Percentiles rank a stretch among this genome's conserved stretches.
phyloP scores from a whole-genome alignment of 2,113 vertebrate species.

The Cryptoleucopteryx plumbea region DNA sequence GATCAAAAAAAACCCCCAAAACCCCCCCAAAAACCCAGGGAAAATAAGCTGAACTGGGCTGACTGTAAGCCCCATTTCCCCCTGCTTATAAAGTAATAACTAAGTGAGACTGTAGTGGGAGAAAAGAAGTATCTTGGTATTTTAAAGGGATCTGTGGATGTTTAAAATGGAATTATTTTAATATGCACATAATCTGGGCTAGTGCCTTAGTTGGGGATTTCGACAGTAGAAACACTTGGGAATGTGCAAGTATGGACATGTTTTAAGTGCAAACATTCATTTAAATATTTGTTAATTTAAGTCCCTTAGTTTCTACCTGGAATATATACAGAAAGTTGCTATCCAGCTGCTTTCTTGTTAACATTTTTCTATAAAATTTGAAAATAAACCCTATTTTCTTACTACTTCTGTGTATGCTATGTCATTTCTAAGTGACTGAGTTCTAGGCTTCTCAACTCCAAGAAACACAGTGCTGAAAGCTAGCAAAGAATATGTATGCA shows the following conservation, averaged over 20 bases:
- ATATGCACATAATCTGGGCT: neutral
- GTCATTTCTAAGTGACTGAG: neutral
- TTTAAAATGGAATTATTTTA: neutral
- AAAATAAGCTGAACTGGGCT: neutral
- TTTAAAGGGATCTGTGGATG: neutral
- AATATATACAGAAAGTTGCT: neutral
- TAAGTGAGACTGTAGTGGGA: neutral
- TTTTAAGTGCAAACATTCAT: neutral
- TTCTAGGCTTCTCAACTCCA: neutral
- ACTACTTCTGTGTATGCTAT: neutral
- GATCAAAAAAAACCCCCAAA: neutral
- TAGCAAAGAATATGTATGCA: neutral
- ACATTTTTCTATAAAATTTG: neutral
- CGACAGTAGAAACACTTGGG: neutral
- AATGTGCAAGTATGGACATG: neutral
- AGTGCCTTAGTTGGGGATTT: neutral
- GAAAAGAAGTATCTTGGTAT: neutral
- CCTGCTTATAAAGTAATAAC: neutral
- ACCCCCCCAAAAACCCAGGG: neutral
- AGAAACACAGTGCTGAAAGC: neutral
- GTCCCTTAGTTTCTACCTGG: neutral
- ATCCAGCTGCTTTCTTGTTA: neutral
- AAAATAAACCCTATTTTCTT: constrained; percentile 25
- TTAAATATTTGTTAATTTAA: neutral
- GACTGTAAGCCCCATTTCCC: neutral